These are phyloP conservation scores for Sesamia inferens DNA, from an alignment of 2,888 invertebrate species.

Conservation along the genomic window DNA sequence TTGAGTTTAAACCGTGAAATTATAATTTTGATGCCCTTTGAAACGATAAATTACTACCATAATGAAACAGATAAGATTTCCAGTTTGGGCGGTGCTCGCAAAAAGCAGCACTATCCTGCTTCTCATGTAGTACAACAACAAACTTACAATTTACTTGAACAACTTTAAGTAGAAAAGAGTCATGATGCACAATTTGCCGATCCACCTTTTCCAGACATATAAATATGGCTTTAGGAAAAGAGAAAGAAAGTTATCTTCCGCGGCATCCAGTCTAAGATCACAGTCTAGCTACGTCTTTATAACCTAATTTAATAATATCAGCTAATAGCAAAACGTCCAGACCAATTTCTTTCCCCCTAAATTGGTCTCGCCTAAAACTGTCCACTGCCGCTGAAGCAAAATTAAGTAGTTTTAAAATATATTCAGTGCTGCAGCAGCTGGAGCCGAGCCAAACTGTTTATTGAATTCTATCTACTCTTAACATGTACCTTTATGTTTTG, in stretches of 20 bases:
- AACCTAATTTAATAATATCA: slow-evolving; percentile 31
- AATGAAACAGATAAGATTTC: not conserved
- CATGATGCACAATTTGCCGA: not conserved
- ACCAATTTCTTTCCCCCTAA: slow-evolving; percentile 33
- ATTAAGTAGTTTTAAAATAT: slow-evolving; percentile 60
- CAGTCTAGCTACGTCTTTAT: not conserved
- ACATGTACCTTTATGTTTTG: slow-evolving; percentile 26
- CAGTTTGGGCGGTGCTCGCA: not conserved
- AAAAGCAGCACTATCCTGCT: not conserved
- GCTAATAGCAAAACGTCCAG: slow-evolving; percentile 14
- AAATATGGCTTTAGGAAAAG: not conserved
- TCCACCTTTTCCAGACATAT: not conserved
- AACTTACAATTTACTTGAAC: not conserved
- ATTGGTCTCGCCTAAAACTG: slow-evolving; percentile 45
- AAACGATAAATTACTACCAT: not conserved
- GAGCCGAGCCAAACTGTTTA: slow-evolving; percentile 57
- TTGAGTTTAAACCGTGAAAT: too few relatives aligned
- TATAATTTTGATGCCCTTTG: not conserved
- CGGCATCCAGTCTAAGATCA: too few relatives aligned
- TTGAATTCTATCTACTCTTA: slow-evolving; percentile 54
- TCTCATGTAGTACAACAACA: too few relatives aligned
- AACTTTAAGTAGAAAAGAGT: not conserved
- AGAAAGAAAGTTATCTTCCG: not conserved
- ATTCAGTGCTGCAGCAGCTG: slow-evolving; percentile 49
- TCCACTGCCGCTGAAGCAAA: slow-evolving; percentile 33